Conservation (phyloP, 2,113 vertebrate species). For the Colistium nudipinnis region DNA sequence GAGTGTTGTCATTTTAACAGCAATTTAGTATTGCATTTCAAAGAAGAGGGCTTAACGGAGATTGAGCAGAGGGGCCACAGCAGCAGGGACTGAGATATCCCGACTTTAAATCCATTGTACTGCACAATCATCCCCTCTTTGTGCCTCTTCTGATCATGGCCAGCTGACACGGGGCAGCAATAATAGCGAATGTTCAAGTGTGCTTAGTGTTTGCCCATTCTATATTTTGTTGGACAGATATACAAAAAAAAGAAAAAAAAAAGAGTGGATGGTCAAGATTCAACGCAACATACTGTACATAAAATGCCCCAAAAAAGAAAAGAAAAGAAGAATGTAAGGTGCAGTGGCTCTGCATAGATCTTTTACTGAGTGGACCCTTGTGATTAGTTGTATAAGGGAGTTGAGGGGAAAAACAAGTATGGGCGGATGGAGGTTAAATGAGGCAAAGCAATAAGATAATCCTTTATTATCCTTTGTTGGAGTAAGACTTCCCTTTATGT, state of each 20-base stretch:
- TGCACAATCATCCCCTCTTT: background rate
- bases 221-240: background rate
- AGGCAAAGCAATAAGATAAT: conserved; percentile 20
- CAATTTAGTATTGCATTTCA: background rate
- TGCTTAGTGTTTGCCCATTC: background rate
- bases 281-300: background rate
- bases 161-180: conserved; percentile 2
- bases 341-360: too few species aligned
- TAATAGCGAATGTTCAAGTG: background rate
- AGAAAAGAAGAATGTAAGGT: too few species aligned
- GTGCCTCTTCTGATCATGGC: conserved; percentile 17
- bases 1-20: background rate
- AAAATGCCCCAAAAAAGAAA: too few species aligned
- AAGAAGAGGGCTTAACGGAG: background rate
- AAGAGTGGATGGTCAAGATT: too few species aligned
- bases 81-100: background rate
- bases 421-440: conserved; percentile 14
- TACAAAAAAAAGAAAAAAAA: background rate
- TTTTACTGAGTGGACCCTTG: too few species aligned
- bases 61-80: too few species aligned
- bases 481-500: conserved; percentile 23
- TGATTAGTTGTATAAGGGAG: conserved; percentile 9
- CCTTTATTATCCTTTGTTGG: too few species aligned
- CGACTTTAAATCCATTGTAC: background rate
- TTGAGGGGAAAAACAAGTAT: background rate